Evolutionary conservation across 2,888 invertebrate species (phyloP).

Genomic region (Acleris laterana): DNA sequence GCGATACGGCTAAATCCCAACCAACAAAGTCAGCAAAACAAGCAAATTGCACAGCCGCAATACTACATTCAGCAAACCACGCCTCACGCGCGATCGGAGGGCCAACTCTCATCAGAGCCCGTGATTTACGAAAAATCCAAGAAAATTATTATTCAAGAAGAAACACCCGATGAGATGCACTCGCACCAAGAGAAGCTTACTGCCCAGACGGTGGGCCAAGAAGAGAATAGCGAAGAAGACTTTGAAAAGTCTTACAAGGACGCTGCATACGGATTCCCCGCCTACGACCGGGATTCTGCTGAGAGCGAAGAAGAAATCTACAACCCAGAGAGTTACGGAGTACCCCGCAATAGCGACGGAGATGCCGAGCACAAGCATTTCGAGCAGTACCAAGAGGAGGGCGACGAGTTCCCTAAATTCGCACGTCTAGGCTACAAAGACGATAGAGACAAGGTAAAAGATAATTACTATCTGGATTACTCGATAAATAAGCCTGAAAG

Average conservation of each 20-base stretch:
- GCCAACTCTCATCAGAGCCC: conserved; percentile 46
- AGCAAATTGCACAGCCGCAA: conserved; percentile 37
- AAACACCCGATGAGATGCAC: conserved; percentile 63
- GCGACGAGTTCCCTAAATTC: conserved; percentile 66
- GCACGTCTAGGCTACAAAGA: conserved; percentile 68
- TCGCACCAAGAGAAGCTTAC: conserved; percentile 60
- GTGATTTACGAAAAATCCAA: conserved; percentile 67
- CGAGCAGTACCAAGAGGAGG: conserved; percentile 66
- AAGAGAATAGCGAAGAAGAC: conserved; percentile 74
- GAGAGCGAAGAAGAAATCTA: conserved; percentile 69
- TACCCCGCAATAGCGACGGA: conserved; percentile 55
- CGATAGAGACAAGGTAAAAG: conserved; percentile 65
- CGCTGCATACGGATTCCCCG: conserved; percentile 74
- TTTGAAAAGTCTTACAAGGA: conserved; percentile 77
- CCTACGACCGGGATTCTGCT: conserved; percentile 55
- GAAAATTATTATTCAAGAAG: conserved; percentile 65
- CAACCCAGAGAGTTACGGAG: conserved; percentile 65
- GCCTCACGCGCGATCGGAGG: conserved; percentile 39
- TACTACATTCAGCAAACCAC: conserved; percentile 40
- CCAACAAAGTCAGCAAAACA: conserved; percentile 54
- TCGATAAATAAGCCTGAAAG: conserved; percentile 69
- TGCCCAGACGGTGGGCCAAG: conserved; percentile 61
- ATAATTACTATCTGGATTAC: conserved; percentile 69
- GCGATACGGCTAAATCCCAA: conserved; percentile 62
- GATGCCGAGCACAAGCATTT: conserved; percentile 60